These are phyloP conservation scores for Colletes collaris DNA, from an alignment of 2,888 invertebrate genomes.

Conservation along the genomic window DNA sequence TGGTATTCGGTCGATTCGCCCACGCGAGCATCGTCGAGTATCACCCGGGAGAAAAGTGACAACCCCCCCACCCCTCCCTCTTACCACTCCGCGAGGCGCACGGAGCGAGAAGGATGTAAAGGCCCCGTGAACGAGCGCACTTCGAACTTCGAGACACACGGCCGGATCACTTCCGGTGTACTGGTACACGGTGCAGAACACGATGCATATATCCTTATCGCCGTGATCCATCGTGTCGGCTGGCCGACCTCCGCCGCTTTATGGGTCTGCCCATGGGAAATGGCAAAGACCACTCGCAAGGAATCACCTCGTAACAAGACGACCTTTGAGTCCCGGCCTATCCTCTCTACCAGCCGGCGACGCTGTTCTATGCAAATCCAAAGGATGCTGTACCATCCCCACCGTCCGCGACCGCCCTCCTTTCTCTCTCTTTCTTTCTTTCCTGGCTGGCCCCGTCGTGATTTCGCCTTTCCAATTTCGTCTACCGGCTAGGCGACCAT, in stretches of 20 bases:
- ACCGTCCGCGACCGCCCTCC: slow-evolving; percentile 47
- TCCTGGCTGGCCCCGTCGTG: not conserved
- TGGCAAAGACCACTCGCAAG: slow-evolving; percentile 75
- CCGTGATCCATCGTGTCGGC: slow-evolving; percentile 75
- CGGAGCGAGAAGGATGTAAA: slow-evolving; percentile 12
- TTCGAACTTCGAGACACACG: slow-evolving; percentile 57
- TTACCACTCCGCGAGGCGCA: not conserved
- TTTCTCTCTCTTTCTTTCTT: slow-evolving; percentile 44
- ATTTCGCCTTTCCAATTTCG: slow-evolving; percentile 39
- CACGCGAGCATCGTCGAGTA: slow-evolving; percentile 61
- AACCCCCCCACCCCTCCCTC: slow-evolving; percentile 30
- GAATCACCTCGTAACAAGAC: slow-evolving; percentile 72
- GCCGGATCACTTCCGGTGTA: slow-evolving; percentile 67
- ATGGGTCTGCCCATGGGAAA: slow-evolving; percentile 77
- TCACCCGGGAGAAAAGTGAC: slow-evolving; percentile 34
- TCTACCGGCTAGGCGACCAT: not conserved
- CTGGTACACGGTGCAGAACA: slow-evolving; percentile 68
- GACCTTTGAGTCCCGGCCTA: slow-evolving; percentile 67
- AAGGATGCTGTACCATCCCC: slow-evolving; percentile 49
- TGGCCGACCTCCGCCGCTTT: slow-evolving; percentile 72
- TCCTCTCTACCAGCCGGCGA: slow-evolving; percentile 57
- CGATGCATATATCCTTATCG: slow-evolving; percentile 76
- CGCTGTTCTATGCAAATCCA: slow-evolving; percentile 67
- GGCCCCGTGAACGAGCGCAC: slow-evolving; percentile 49
- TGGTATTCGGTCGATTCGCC: slow-evolving; percentile 66